Evolutionary conservation across 2,888 invertebrate species (phyloP).

Genomic region (Phytoseiulus persimilis): DNA sequence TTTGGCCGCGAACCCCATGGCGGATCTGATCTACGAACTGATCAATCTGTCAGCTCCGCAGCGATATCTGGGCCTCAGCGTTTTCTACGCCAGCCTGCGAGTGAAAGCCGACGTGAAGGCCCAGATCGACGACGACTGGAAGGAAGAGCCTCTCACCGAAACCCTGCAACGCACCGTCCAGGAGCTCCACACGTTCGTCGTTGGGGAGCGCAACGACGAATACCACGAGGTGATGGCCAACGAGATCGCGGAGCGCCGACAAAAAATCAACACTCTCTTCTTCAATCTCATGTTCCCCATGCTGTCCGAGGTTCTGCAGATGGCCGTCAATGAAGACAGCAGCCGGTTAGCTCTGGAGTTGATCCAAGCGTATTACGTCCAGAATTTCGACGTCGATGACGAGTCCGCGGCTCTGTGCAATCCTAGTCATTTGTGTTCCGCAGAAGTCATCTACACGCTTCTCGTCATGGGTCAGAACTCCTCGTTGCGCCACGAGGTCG

Average conservation of each 20-base stretch:
- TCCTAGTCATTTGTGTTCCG: constrained; percentile 22
- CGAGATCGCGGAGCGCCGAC: background rate
- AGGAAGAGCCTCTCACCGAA: background rate
- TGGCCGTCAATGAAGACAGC: constrained; percentile 53
- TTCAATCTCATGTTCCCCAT: constrained; percentile 51
- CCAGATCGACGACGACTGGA: constrained; percentile 9
- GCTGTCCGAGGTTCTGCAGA: constrained; percentile 61
- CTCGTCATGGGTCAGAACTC: constrained; percentile 26
- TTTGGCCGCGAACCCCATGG: constrained; percentile 17
- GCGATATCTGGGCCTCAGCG: constrained; percentile 7
- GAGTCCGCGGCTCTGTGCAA: constrained; percentile 21
- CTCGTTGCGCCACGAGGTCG: constrained; percentile 9
- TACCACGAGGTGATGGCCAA: constrained; percentile 27
- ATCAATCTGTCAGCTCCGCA: background rate
- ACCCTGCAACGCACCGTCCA: background rate
- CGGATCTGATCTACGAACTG: constrained; percentile 16
- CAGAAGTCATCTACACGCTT: constrained; percentile 15
- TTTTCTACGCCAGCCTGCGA: constrained; percentile 5
- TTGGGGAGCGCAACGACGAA: background rate
- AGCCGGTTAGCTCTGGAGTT: background rate
- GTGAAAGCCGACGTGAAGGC: background rate
- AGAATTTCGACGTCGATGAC: constrained; percentile 20
- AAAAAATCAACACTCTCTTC: constrained; percentile 15
- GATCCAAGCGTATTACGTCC: background rate
- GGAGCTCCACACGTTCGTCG: constrained; percentile 17